phyloP scores from a whole-genome alignment of 2,797 vertebrate genomes.

The Benthosema pterotum region DNA sequence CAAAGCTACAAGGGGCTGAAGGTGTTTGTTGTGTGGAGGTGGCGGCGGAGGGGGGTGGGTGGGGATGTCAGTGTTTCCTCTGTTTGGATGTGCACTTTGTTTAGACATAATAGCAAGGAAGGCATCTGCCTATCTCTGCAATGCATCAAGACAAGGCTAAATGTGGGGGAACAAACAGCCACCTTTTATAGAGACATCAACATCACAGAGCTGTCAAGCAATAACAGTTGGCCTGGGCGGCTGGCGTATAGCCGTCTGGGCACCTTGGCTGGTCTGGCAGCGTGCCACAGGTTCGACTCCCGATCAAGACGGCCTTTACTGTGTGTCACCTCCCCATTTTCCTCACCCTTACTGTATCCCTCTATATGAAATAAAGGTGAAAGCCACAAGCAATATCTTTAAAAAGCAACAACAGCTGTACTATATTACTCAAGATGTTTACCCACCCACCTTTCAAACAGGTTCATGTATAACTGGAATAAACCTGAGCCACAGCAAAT shows the following conservation, averaged over 20 bases:
- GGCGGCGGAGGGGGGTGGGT: not conserved
- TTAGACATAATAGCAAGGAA: slow-evolving; percentile 65
- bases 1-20: slow-evolving; percentile 67
- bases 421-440: slow-evolving; percentile 47
- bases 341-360: too few species aligned
- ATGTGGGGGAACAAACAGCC: slow-evolving; percentile 72
- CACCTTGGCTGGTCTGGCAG: too few species aligned
- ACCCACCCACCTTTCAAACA: slow-evolving; percentile 48
- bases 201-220: slow-evolving; percentile 47
- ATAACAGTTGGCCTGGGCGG: slow-evolving; percentile 42
- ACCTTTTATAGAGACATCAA: slow-evolving; percentile 57
- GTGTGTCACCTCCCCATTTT: too few species aligned
- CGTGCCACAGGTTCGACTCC: too few species aligned
- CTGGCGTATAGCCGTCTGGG: too few species aligned
- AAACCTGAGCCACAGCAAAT: slow-evolving; percentile 21
- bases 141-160: slow-evolving; percentile 55
- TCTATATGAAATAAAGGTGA: too few species aligned
- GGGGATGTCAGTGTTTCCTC: slow-evolving; percentile 67
- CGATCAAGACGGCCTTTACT: too few species aligned
- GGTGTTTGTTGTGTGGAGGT: slow-evolving; percentile 21
- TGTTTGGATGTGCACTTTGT: slow-evolving; percentile 80
- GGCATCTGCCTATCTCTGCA: slow-evolving; percentile 56
- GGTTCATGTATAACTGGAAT: slow-evolving; percentile 37
- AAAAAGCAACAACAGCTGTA: slow-evolving; percentile 36
- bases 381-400: too few species aligned